Base-by-base conservation (phyloP, 2,113 vertebrate species). In the Salvelinus alpinus region DNA sequence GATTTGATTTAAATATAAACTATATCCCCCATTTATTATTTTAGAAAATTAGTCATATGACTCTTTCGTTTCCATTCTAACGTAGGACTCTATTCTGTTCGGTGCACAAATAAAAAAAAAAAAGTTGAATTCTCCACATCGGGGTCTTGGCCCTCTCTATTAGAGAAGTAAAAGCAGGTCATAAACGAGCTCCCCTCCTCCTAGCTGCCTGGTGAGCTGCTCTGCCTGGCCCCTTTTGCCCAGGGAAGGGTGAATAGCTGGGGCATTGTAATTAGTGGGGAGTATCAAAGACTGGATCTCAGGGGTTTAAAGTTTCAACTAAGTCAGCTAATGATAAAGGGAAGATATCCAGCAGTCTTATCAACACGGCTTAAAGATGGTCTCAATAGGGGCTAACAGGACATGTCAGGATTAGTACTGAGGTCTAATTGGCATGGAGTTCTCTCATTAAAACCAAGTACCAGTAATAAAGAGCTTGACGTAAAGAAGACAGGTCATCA, bases 201-300 rank as follows among this genome's bases (percentile, higher is more conserved):
- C 18, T 18, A 20, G 9, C 38, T 44, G 67, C 73, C 31, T 51
- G 66, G 34, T 69, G 4, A 14, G 51, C 38, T 44, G 38, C 38
- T 44, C 38, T 44, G 38, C 38, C 38, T 44, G 38, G 29, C 31
- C 5, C 54, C 67, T 76, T 67, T 44, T 78, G 48, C 16, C 59
- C 14, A 59, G 22, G 14, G 3, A 34, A 9, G 24, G 48, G 20
- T 54, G 66, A 5, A 24, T 22, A 6, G 47, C 31, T 20, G 47
- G 9, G 38, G 66, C 16, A 12, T 74, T 72, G 66, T 78, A 82
- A 82, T 83, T 76, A 83, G 44, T 59, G 71, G 38, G 74, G 20
- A 1, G 24, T 65, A 75, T 83, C 44, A 66, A 73, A 71, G 76
- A 31, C n/a, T 31, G 4, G 13, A 69, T 38, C 29, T 3, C 25